A percentile compares a stretch with the other conserved stretches of the same genome.
These are phyloP conservation scores for Caenorhabditis doughertyi DNA, from an alignment of 2,888 invertebrate species.

Conservation along the genomic window DNA sequence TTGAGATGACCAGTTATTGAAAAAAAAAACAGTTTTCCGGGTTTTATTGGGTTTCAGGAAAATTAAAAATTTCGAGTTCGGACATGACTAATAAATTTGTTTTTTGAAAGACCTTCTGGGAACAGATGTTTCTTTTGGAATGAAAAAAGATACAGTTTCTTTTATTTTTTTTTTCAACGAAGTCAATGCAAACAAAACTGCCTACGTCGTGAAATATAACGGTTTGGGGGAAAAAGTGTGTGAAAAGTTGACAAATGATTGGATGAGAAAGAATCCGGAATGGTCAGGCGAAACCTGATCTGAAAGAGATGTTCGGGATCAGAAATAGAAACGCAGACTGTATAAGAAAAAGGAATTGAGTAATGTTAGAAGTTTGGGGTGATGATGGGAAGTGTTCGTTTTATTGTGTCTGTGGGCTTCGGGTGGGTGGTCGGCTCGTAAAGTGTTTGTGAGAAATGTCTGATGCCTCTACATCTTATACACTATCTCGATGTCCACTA, in stretches of 20 bases:
- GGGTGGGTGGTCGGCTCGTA: slow-evolving; percentile 49
- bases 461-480: slow-evolving; percentile 21
- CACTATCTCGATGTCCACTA: slow-evolving; percentile 13
- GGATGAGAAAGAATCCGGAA: slow-evolving; percentile 14
- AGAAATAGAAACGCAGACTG: slow-evolving; percentile 11
- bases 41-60: slow-evolving; percentile 18
- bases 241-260: slow-evolving; percentile 12
- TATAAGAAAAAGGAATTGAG: slow-evolving; percentile 33
- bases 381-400: slow-evolving; percentile 27
- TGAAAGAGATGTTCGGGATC: slow-evolving; percentile 19
- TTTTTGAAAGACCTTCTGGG: too few relatives aligned
- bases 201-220: neutral
- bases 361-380: slow-evolving; percentile 28
- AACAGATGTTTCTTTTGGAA: too few relatives aligned
- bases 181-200: slow-evolving; percentile 1
- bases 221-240: neutral
- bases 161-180: neutral
- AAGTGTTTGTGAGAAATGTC: slow-evolving; percentile 57
- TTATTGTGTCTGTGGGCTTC: slow-evolving; percentile 40
- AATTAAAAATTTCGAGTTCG: neutral
- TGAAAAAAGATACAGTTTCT: neutral
- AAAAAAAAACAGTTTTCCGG: slow-evolving; percentile 24
- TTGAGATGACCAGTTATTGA: slow-evolving; percentile 24
- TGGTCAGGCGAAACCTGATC: slow-evolving; percentile 9
- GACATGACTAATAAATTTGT: neutral